A percentile compares a stretch with the other conserved stretches of the same genome.
Evolutionary conservation across 2,888 invertebrate species (phyloP).

Genomic region (Melolontha melolontha): DNA sequence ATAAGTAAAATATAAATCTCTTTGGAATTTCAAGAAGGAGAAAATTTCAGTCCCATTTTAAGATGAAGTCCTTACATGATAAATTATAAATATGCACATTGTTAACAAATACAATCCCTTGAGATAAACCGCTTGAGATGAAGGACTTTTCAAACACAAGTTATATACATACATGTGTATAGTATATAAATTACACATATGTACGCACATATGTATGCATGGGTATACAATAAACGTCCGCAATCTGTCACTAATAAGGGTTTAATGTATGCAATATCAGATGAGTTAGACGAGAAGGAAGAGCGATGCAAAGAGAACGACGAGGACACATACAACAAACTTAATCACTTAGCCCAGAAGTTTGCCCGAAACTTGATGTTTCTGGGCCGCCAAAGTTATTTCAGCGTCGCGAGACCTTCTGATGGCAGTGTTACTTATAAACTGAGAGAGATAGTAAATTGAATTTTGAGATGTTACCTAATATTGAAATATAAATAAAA

Average conservation of each 20-base stretch:
- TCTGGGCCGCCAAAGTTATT: conserved; percentile 31
- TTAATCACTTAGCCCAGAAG: conserved; percentile 42
- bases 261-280: conserved; percentile 39
- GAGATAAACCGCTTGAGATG: too few relatives aligned
- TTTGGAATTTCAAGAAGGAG: too few relatives aligned
- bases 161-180: too few relatives aligned
- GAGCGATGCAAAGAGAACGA: conserved; percentile 2
- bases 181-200: too few relatives aligned
- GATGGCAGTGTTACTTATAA: conserved; percentile 24
- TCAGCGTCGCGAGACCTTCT: conserved; percentile 22
- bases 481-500: too few relatives aligned
- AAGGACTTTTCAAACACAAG: too few relatives aligned
- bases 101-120: too few relatives aligned
- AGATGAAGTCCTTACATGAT: too few relatives aligned
- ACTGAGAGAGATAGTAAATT: conserved; percentile 4
- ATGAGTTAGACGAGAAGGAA: conserved; percentile 9
- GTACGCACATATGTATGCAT: background rate
- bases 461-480: background rate
- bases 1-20: too few relatives aligned
- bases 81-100: too few relatives aligned
- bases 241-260: conserved; percentile 39
- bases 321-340: conserved; percentile 36
- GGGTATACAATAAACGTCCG: conserved; percentile 7
- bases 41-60: too few relatives aligned
- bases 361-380: conserved; percentile 40